phyloP scores from a whole-genome alignment of 1,140 invertebrate species.

The Lordiphosa mommai region DNA sequence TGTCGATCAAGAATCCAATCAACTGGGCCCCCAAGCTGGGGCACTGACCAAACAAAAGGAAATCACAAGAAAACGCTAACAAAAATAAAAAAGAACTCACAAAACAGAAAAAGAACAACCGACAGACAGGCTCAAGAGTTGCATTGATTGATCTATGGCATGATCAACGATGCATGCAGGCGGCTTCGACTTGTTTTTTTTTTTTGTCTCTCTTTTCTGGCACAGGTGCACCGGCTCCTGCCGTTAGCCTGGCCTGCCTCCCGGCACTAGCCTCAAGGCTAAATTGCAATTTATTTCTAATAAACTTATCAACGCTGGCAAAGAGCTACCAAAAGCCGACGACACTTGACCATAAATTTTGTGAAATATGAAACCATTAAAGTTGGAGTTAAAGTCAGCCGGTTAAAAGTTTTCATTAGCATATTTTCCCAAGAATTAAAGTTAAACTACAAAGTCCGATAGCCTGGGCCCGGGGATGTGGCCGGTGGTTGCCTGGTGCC shows the following conservation, averaged over 20 bases:
- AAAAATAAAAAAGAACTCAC: slow-evolving; percentile 10
- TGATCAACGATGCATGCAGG: slow-evolving; percentile 57
- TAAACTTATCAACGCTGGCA: slow-evolving; percentile 73
- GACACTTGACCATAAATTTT: slow-evolving; percentile 56
- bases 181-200: slow-evolving; percentile 24
- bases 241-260: slow-evolving; percentile 27
- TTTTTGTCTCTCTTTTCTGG: slow-evolving; percentile 17
- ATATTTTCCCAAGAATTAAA: slow-evolving; percentile 44
- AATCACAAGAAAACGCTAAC: slow-evolving; percentile 43
- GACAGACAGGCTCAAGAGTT: slow-evolving; percentile 13
- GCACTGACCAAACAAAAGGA: slow-evolving; percentile 57
- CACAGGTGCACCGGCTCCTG: slow-evolving; percentile 26
- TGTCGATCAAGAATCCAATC: slow-evolving; percentile 67
- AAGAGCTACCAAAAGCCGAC: slow-evolving; percentile 47
- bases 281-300: slow-evolving; percentile 78
- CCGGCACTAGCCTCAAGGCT: slow-evolving; percentile 16
- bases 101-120: slow-evolving; percentile 15
- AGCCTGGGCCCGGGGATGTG: slow-evolving; percentile 6
- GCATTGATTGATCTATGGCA: slow-evolving; percentile 76
- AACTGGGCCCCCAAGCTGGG: slow-evolving; percentile 32
- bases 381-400: slow-evolving; percentile 22
- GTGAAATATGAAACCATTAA: slow-evolving; percentile 76
- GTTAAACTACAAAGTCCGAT: slow-evolving; percentile 69
- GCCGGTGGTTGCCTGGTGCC: background rate
- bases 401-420: slow-evolving; percentile 68